Conservation (phyloP, 2,888 invertebrate species). For the Dryobotodes eremita region DNA sequence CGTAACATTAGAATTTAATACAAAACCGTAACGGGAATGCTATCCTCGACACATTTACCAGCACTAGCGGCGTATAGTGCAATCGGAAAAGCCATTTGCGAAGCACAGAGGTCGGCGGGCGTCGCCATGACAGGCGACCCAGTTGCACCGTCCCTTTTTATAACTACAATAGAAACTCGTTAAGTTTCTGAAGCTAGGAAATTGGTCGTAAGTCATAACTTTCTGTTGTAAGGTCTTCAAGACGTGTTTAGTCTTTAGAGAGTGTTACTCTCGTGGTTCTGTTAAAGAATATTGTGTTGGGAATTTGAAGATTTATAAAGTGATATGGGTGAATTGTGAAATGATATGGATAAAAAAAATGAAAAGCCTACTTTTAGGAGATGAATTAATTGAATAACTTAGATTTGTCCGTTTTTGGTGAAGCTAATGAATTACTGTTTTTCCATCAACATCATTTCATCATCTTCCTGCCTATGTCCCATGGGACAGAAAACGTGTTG, state of each 20-base stretch:
- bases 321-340: background rate
- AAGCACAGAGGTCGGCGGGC: constrained; percentile 65
- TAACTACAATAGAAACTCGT: constrained; percentile 80
- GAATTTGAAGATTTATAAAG: background rate
- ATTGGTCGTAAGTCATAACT: constrained; percentile 64
- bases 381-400: background rate
- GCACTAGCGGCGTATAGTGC: constrained; percentile 61
- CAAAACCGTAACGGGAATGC: constrained; percentile 54
- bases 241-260: constrained; percentile 32
- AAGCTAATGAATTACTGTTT: background rate
- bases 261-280: background rate
- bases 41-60: constrained; percentile 56
- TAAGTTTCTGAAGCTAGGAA: constrained; percentile 68
- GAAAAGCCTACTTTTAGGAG: too few relatives aligned
- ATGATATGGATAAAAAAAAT: too few relatives aligned
- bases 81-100: constrained; percentile 80
- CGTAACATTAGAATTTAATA: constrained; percentile 40
- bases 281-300: background rate
- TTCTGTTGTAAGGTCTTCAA: constrained; percentile 39
- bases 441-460: background rate
- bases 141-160: constrained; percentile 73
- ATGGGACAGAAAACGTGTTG: too few relatives aligned
- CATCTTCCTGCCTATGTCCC: too few relatives aligned
- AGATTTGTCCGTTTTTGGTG: background rate
- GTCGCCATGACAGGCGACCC: constrained; percentile 77